A percentile compares a stretch with the other conserved stretches of the same genome.
phyloP scores from a whole-genome alignment of 2,888 invertebrate species.

The Teinopalpus imperialis region DNA sequence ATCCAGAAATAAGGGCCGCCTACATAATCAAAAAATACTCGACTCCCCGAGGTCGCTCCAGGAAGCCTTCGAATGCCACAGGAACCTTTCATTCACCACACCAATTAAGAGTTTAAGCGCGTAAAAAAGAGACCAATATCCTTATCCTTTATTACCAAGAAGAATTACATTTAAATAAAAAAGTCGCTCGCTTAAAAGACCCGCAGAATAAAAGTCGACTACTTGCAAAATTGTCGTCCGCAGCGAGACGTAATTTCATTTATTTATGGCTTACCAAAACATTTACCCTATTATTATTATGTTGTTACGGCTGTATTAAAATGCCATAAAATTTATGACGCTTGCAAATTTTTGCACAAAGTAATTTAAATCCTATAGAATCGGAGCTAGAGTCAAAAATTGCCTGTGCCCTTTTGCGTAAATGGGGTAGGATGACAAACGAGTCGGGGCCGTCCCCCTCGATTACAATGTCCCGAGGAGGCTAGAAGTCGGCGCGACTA shows the following conservation, averaged over 20 bases:
- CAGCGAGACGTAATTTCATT: constrained; percentile 64
- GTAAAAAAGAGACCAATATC: too few relatives aligned
- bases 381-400: constrained; percentile 33
- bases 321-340: constrained; percentile 77
- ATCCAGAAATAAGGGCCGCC: too few relatives aligned
- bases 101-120: too few relatives aligned
- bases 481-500: constrained; percentile 68
- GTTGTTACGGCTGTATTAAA: constrained; percentile 80
- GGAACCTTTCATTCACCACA: too few relatives aligned
- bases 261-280: constrained; percentile 81
- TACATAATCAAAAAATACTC: too few relatives aligned
- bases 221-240: constrained; percentile 30
- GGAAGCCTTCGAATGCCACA: too few relatives aligned
- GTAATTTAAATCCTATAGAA: constrained; percentile 32
- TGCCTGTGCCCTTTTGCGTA: constrained; percentile 30
- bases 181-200: too few relatives aligned
- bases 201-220: constrained; percentile 6
- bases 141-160: too few relatives aligned
- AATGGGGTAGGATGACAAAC: constrained; percentile 69
- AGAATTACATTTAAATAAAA: too few relatives aligned
- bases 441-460: constrained; percentile 65
- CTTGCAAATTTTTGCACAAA: constrained; percentile 48
- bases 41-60: too few relatives aligned
- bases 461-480: constrained; percentile 65
- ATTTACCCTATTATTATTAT: constrained; percentile 80